Conservation (phyloP, 1,140 invertebrate genomes). For the Gryon sp. region DNA sequence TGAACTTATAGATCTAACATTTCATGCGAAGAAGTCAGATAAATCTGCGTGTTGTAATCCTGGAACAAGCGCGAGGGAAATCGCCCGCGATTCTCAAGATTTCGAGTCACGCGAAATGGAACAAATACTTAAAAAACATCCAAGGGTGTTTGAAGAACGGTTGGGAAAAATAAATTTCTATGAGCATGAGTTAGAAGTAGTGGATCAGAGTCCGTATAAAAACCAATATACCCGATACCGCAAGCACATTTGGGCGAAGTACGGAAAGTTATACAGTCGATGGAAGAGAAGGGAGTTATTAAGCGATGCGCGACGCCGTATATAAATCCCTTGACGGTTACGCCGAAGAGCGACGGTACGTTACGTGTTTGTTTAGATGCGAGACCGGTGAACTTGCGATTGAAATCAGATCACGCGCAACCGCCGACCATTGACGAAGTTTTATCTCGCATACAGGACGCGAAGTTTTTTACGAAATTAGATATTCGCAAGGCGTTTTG, state of each 20-base stretch:
- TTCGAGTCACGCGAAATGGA: too few species aligned
- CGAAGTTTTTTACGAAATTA: slow-evolving; percentile 1
- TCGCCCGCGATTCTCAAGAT: too few species aligned
- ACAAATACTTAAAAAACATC: not conserved
- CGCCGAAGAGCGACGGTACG: not conserved
- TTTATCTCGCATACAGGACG: not conserved
- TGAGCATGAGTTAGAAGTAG: slow-evolving; percentile 1
- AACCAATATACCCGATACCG: not conserved
- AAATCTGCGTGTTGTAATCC: too few species aligned
- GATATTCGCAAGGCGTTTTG: not conserved
- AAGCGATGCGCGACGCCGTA: not conserved
- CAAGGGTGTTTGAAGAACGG: not conserved
- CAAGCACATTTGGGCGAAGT: not conserved
- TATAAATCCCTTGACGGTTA: slow-evolving; percentile 1
- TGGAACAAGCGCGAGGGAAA: too few species aligned
- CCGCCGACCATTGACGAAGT: slow-evolving; percentile 1
- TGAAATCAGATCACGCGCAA: slow-evolving; percentile 2
- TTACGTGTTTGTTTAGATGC: not conserved
- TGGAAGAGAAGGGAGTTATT: not conserved
- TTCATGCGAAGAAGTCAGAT: too few species aligned
- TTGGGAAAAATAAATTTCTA: not conserved
- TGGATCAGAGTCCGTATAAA: slow-evolving; percentile 2
- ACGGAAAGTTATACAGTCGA: not conserved
- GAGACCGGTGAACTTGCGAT: not conserved
- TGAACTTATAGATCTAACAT: too few species aligned